Percentiles rank a stretch among this genome's conserved stretches.
Conservation (phyloP, 2,888 invertebrate species). For the Synanthedon vespiformis region DNA sequence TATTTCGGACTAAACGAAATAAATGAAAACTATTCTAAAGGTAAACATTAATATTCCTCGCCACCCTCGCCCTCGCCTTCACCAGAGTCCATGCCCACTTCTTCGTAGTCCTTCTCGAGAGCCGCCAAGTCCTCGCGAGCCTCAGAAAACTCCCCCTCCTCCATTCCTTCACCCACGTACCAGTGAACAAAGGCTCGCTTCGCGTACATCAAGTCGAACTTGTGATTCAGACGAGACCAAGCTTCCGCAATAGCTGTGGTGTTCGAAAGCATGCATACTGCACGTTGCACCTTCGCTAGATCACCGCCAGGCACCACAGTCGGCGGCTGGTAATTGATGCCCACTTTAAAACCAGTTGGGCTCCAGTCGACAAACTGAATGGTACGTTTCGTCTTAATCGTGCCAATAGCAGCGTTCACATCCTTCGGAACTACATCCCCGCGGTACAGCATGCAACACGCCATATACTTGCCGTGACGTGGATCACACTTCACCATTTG, state of each 20-base stretch:
- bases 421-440: constrained; percentile 96
- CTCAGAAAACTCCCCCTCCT: constrained; percentile 89
- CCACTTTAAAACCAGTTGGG: constrained; percentile 82
- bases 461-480: constrained; percentile 92
- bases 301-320: constrained; percentile 93
- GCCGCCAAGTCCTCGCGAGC: constrained; percentile 74
- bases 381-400: constrained; percentile 93
- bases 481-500: constrained; percentile 97
- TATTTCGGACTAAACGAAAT: constrained; percentile 4
- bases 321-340: constrained; percentile 89
- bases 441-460: constrained; percentile 94
- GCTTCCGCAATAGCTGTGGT: constrained; percentile 98
- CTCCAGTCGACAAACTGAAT: constrained; percentile 96
- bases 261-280: constrained; percentile 97
- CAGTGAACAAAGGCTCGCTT: constrained; percentile 97
- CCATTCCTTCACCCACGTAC: constrained; percentile 90
- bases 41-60: constrained; percentile 76
- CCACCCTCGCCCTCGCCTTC: constrained; percentile 85
- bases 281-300: constrained; percentile 91
- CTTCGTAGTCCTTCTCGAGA: constrained; percentile 87
- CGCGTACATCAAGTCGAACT: constrained; percentile 96
- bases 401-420: constrained; percentile 92
- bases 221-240: constrained; percentile 95
- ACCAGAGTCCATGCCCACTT: constrained; percentile 87
- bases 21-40: constrained; percentile 25